Percentiles rank a stretch among this genome's conserved stretches.
These are phyloP conservation scores for Calliphora vicina DNA, from an alignment of 1,140 invertebrate species.

Conservation along the genomic window DNA sequence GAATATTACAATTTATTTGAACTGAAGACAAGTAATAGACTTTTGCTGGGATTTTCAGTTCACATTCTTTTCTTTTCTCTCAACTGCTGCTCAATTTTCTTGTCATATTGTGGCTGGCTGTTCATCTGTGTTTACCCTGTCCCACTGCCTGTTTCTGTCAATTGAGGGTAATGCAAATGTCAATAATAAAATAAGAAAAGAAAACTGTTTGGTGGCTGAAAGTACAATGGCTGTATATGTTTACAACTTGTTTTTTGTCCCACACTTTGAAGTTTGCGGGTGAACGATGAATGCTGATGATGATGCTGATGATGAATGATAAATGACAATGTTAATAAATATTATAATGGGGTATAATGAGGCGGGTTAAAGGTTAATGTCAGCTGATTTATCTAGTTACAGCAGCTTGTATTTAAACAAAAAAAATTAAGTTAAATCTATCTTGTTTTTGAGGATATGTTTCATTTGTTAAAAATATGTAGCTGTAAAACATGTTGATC, in stretches of 20 bases:
- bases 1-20: background rate
- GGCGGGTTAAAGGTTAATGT: background rate
- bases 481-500: too few species aligned
- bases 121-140: slow-evolving; percentile 8
- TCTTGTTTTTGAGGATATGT: too few species aligned
- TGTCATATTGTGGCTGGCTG: background rate
- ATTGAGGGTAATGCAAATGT: background rate
- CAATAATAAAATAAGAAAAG: background rate
- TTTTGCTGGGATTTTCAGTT: background rate
- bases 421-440: too few species aligned
- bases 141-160: background rate
- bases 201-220: background rate
- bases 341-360: background rate
- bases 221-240: background rate
- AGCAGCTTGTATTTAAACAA: too few species aligned
- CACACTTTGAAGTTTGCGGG: background rate
- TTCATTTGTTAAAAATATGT: too few species aligned
- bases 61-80: background rate
- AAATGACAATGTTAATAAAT: slow-evolving; percentile 11
- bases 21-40: background rate
- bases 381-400: background rate
- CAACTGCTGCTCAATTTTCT: background rate
- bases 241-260: background rate
- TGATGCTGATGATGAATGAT: background rate
- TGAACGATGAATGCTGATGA: background rate